Base-by-base conservation (phyloP, 2,888 invertebrate species). In the Holacanthella duospinosa region DNA sequence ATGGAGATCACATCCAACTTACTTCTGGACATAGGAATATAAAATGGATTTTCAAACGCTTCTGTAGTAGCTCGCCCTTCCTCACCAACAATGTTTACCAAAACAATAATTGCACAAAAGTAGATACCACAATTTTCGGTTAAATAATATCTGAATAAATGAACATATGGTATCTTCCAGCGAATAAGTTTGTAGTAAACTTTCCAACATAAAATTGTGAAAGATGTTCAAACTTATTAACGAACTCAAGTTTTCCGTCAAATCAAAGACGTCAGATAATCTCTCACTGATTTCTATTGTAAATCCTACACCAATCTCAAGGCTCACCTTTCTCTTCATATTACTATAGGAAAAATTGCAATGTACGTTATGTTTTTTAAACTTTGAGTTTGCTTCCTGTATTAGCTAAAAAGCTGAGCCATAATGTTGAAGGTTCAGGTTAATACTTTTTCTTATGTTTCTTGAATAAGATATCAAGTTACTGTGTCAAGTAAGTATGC, bases 181-280 rank as follows among this genome's bases (percentile, higher is more conserved):
- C 58, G 9, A 9, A 27, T 58, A 58, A 58, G 29, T 58, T 36
- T 21, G 58, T 29, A 29, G 36, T 12, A 58, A 53, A 53, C n/a
- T 53, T n/a, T n/a, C n/a, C n/a, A n/a, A n/a, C n/a, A n/a, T n/a
- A n/a, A n/a, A n/a, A n/a, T n/a, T n/a, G n/a, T n/a, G n/a, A n/a
- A n/a, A n/a, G n/a, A n/a, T n/a, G n/a, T n/a, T n/a, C 43, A 55
- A 12, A n/a, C n/a, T n/a, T n/a, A n/a, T n/a, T 26, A 24, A n/a
- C n/a, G n/a, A 55, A 55, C n/a, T n/a, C n/a, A n/a, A 6, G n/a
- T n/a, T n/a, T n/a, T 25, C 54, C n/a, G 36, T 36, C 6, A 27
- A 58, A 58, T 27, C 28, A 4, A 4, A 16, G 4, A 27, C 28
- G 3, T 36, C 58, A 25, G 28, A 25, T 55, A 55, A 55, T 26